Evolutionary conservation across 2,888 invertebrate genomes (phyloP).

Genomic region (Ophion slaviceki): DNA sequence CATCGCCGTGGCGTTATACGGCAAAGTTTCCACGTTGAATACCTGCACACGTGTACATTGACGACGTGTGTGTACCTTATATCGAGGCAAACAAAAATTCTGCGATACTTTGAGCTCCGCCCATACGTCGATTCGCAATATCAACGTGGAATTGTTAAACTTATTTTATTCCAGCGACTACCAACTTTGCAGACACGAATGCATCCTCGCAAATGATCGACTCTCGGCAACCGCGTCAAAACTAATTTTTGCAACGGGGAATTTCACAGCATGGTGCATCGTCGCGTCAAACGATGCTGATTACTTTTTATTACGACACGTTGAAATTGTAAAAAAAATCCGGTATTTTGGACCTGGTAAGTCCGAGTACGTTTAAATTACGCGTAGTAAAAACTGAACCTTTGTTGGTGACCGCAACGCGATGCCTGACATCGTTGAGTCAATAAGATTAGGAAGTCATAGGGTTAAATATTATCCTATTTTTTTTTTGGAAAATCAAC

Average conservation of each 20-base stretch:
- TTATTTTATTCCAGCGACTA: conserved; percentile 41
- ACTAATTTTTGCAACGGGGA: not conserved
- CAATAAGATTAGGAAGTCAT: too few species aligned
- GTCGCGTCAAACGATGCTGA: not conserved
- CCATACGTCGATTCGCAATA: conserved; percentile 31
- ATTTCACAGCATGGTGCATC: not conserved
- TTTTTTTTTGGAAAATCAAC: too few species aligned
- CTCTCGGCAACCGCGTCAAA: not conserved
- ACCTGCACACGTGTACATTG: conserved; percentile 1
- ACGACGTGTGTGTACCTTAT: not conserved
- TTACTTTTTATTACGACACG: not conserved
- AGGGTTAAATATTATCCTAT: too few species aligned
- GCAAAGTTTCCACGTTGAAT: conserved; percentile 29
- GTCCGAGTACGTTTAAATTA: too few species aligned
- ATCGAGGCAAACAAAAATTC: conserved; percentile 53
- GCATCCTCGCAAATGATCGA: not conserved
- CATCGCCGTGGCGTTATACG: conserved; percentile 51
- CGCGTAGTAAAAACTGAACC: too few species aligned
- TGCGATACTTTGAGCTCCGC: conserved; percentile 53
- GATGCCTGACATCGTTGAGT: too few species aligned
- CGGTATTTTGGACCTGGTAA: too few species aligned
- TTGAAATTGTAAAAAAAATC: too few species aligned
- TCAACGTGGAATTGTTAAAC: conserved; percentile 52
- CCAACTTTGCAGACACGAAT: conserved; percentile 15
- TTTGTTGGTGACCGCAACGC: too few species aligned